Evolutionary conservation across 2,113 vertebrate species (phyloP), one percentile per base, ranked within the genome.

Genomic region (Gavialis gangeticus): DNA sequence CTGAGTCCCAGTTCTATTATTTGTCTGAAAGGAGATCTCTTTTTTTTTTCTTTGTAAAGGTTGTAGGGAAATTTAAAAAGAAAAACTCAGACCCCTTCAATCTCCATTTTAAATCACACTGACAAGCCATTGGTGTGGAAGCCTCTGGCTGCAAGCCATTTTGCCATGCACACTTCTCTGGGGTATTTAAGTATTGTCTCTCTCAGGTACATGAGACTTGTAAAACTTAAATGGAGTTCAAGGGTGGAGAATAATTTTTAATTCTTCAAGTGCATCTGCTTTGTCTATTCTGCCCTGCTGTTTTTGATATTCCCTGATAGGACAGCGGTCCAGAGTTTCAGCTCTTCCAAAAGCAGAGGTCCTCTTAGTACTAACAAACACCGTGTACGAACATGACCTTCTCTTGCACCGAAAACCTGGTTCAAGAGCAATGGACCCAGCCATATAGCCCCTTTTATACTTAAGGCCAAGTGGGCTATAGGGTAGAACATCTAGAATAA

Each of bases 331-430:
- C 66, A 46, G 58, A 56, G 19, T 24, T 24, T 62, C 19, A 24
- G 60, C 21, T 24, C 24, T 62, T 62, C 60, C 24, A 24, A 24
- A 62, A 24, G 60, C 2, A 12, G 46, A 55, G 21, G 28, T 22
- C 13, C 30, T 60, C 2, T 2, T 22, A 71, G 62, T 14, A 8
- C 4, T 79, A 12, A 2, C 10, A 2, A 11, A 62, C 1, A 2
- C 67, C 59, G 24, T 6, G 1, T 56, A 5, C 62, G 66, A 60
- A 90, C 15, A 5, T 25, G 59, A 73, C 90, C 69, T 60, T 16
- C 55, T 80, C 11, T 66, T 56, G 57, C 4, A 79, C 24, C 58
- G 28, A 6, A 6, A n/a, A 21, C 58, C 25, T 55, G 71, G 58
- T 89, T 11, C 11, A 62, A 24, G 24, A 62, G 24, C 60, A 24